These are phyloP conservation scores for Eudyptes chrysolophus DNA, from an alignment of 2,113 vertebrate genomes.

Conservation along the genomic window DNA sequence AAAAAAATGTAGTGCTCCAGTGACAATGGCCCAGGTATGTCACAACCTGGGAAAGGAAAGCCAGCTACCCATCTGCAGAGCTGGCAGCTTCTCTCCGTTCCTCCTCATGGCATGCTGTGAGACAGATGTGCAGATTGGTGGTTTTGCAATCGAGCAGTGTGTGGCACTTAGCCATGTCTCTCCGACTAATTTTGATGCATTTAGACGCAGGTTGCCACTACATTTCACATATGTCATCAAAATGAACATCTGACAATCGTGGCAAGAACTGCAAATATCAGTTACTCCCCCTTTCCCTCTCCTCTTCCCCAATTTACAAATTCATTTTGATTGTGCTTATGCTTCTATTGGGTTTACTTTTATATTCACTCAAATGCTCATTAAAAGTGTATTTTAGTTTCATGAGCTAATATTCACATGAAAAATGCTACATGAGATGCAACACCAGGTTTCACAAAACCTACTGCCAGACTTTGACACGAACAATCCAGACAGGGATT, in stretches of 20 bases:
- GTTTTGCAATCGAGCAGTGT: neutral
- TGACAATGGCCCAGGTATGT: neutral
- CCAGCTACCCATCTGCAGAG: neutral
- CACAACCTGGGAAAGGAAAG: neutral
- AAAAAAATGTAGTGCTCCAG: neutral
- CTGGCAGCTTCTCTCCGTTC: neutral
- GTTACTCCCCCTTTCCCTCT: neutral
- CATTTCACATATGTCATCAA: neutral
- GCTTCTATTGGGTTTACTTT: neutral
- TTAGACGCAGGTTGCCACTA: neutral
- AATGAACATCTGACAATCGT: neutral
- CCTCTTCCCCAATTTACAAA: neutral
- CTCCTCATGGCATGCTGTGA: rapidly evolving
- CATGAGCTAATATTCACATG: neutral
- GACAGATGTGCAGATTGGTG: neutral
- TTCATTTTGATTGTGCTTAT: neutral
- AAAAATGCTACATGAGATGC: neutral
- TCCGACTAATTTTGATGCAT: neutral
- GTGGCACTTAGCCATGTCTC: neutral
- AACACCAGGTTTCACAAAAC: neutral
- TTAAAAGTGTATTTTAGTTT: neutral
- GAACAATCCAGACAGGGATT: neutral
- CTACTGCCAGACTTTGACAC: neutral
- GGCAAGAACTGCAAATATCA: neutral
- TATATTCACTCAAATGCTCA: neutral